These are phyloP conservation scores for Malachius bipustulatus DNA, from an alignment of 2,888 invertebrate genomes.

Conservation along the genomic window DNA sequence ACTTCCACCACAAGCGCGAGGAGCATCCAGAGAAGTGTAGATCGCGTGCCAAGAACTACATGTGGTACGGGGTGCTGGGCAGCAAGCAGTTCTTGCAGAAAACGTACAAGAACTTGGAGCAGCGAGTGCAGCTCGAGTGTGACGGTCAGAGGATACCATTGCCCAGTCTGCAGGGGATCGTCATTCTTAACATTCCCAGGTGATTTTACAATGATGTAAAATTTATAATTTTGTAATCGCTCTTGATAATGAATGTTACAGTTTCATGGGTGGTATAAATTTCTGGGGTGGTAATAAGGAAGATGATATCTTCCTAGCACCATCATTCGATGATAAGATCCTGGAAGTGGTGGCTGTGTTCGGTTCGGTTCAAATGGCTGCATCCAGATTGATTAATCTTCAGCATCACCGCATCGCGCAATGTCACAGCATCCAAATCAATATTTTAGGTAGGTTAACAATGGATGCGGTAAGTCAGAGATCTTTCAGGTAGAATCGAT, in stretches of 20 bases:
- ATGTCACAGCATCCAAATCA: slow-evolving; percentile 91
- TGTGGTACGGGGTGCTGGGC: slow-evolving; percentile 83
- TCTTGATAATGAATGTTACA: too few relatives aligned
- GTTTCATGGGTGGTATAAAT: slow-evolving; percentile 97
- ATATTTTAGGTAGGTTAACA: slow-evolving; percentile 63
- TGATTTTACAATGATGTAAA: too few relatives aligned
- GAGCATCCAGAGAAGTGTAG: slow-evolving; percentile 95
- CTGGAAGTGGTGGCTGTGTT: slow-evolving; percentile 96
- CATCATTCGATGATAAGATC: slow-evolving; percentile 91
- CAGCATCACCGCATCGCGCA: slow-evolving; percentile 97
- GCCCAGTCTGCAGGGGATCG: slow-evolving; percentile 92
- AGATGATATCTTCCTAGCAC: slow-evolving; percentile 82
- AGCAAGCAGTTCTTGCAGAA: slow-evolving; percentile 75
- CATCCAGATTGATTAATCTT: slow-evolving; percentile 84
- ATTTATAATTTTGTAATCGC: too few relatives aligned
- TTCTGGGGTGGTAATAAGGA: slow-evolving; percentile 95
- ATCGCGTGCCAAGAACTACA: slow-evolving; percentile 87
- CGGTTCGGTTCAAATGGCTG: slow-evolving; percentile 96
- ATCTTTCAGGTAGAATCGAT: too few relatives aligned
- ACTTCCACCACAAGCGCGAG: slow-evolving; percentile 94
- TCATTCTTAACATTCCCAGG: slow-evolving; percentile 91
- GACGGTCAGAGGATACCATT: slow-evolving; percentile 92
- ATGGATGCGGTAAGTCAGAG: too few relatives aligned
- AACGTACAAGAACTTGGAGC: slow-evolving; percentile 92
- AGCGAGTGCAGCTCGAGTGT: slow-evolving; percentile 88